Evolutionary conservation across 2,888 invertebrate species (phyloP).

Genomic region (Drosophila nigricruria): DNA sequence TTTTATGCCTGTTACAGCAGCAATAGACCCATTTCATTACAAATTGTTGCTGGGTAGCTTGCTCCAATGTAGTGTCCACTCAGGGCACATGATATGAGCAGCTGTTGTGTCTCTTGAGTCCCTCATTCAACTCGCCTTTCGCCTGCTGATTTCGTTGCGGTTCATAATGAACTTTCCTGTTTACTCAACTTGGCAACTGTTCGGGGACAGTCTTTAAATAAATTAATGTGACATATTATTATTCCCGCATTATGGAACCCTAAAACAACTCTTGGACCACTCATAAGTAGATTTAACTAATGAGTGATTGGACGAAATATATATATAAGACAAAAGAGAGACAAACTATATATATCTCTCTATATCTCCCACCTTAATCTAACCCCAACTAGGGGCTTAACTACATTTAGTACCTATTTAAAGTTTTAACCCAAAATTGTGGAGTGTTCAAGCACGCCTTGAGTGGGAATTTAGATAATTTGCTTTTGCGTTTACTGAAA

Average conservation of each 20-base stretch:
- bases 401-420: background rate
- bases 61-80: background rate
- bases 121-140: background rate
- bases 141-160: conserved; percentile 10
- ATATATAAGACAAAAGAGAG: background rate
- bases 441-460: background rate
- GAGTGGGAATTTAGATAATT: conserved; percentile 1
- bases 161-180: conserved; percentile 25
- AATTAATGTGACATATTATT: conserved; percentile 1
- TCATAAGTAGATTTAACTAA: background rate
- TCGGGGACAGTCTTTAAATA: background rate
- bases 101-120: background rate
- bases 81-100: conserved; percentile 23
- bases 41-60: background rate
- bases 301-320: background rate
- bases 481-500: conserved; percentile 8
- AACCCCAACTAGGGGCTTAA: background rate
- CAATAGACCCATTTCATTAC: background rate
- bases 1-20: no score
- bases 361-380: background rate
- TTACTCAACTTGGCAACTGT: conserved; percentile 13
- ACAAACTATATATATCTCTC: background rate
- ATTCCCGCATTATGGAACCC: background rate
- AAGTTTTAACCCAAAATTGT: background rate
- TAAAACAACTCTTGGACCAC: background rate